A percentile compares a stretch with the other conserved stretches of the same genome.
phyloP scores from a whole-genome alignment of 1,140 invertebrate species.

The Saxidomus purpurata region DNA sequence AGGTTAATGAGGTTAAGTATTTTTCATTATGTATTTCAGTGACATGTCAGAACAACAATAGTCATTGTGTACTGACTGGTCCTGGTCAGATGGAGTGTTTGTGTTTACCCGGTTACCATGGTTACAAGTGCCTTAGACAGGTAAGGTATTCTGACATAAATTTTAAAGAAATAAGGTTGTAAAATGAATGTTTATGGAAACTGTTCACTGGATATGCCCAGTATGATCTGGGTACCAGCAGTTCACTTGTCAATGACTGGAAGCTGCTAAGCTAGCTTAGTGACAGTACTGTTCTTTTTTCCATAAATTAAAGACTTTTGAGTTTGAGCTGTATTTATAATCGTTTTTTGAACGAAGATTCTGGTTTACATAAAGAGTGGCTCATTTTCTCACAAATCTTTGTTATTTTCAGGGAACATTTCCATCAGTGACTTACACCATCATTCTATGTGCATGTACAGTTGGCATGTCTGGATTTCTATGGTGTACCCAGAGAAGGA shows the following conservation, averaged over 20 bases:
- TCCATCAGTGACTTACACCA: constrained; percentile 71
- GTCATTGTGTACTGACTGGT: constrained; percentile 75
- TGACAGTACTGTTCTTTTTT: neutral
- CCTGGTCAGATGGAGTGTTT: constrained; percentile 78
- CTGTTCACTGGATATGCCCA: neutral
- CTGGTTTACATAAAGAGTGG: too few relatives aligned
- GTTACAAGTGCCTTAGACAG: constrained; percentile 82
- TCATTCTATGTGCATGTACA: constrained; percentile 69
- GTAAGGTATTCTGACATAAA: constrained; percentile 69
- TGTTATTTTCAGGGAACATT: constrained; percentile 75
- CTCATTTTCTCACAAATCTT: too few relatives aligned
- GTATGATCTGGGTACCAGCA: neutral
- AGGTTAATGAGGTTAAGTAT: too few relatives aligned
- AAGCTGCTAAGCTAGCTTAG: neutral
- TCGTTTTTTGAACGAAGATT: too few relatives aligned
- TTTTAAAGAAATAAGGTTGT: neutral
- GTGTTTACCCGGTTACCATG: constrained; percentile 81
- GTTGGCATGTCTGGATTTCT: constrained; percentile 71
- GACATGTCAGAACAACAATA: constrained; percentile 77
- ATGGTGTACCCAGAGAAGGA: constrained; percentile 67
- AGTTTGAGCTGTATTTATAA: too few relatives aligned
- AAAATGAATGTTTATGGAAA: neutral
- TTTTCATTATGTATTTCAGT: constrained; percentile 77
- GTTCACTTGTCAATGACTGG: neutral
- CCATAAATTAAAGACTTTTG: too few relatives aligned